Evolutionary conservation across 2,797 vertebrate species (phyloP), one percentile per base, ranked within the genome.

Genomic region (Mus spretus): DNA sequence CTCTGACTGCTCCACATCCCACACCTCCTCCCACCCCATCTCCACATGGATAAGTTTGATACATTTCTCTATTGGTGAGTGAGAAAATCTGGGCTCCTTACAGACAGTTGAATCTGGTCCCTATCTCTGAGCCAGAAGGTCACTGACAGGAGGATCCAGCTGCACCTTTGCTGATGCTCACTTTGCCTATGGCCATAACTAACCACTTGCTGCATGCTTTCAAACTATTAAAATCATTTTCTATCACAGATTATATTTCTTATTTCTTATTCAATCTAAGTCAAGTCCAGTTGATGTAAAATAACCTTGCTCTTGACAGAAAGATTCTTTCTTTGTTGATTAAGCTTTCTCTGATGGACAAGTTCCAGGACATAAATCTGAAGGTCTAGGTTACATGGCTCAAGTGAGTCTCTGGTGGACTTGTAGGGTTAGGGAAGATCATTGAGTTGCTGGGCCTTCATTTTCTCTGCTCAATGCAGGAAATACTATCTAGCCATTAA

Each of bases 391-490:
- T 65, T 70, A 79, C 6, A 80, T 50, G 37, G 47, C 2, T 87
- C 37, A 91, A 53, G 40, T 3, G 78, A 89, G 53, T 74, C 44
- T 94, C 74, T 72, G 59, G 59, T 86, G n/a, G 95, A 40, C 57
- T 95, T 89, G 65, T n/a, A 57, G 20, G 82, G 11, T 55, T 89
- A 26, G 9, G 4, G 15, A 1, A 95, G 74, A 70, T 90, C 79
- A 85, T 0, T 90, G 61, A 34, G 67, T 31, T 24, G 79, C 47
- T 89, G 26, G 72, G 28, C 2, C 19, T 95, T 97, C 63, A 78
- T 89, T 95, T 94, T 89, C 28, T 81, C 80, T 57, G 93, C 90
- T 94, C 92, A 97, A 67, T 81, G 78, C 44, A 91, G 40, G 89
- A 95, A 90, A 90, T 91, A 78, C 26, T 83, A 28, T 89, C 50